Conservation (phyloP, 2,888 invertebrate genomes). For the Hoplodrina ambigua region DNA sequence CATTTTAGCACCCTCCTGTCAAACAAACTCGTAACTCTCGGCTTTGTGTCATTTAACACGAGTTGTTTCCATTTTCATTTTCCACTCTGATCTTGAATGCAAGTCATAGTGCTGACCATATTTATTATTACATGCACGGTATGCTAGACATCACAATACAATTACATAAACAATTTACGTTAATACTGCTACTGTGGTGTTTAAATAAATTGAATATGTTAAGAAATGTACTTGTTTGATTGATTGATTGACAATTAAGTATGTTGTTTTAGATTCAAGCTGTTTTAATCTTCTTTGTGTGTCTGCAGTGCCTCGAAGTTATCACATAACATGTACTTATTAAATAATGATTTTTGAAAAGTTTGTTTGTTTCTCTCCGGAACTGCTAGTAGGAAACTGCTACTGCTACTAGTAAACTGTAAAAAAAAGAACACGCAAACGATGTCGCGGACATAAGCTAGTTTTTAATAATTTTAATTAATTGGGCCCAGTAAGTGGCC, state of each 20-base stretch:
- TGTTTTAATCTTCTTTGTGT: neutral
- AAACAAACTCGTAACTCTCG: too few relatives aligned
- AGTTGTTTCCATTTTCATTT: slow-evolving; percentile 4
- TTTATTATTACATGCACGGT: slow-evolving; percentile 45
- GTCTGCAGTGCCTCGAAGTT: neutral
- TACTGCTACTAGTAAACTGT: too few relatives aligned
- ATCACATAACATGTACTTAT: neutral
- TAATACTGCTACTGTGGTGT: slow-evolving; percentile 7
- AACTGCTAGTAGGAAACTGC: too few relatives aligned
- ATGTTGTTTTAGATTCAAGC: slow-evolving; percentile 2
- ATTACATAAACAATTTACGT: slow-evolving; percentile 16
- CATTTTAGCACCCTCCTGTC: too few relatives aligned
- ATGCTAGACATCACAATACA: slow-evolving; percentile 3
- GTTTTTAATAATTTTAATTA: too few relatives aligned
- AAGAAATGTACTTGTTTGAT: slow-evolving; percentile 15
- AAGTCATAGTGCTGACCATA: slow-evolving; percentile 20
- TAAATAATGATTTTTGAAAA: too few relatives aligned
- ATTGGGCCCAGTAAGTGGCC: too few relatives aligned
- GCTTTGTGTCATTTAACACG: too few relatives aligned
- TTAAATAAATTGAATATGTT: slow-evolving; percentile 15
- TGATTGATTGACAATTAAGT: slow-evolving; percentile 12
- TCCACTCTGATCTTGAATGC: slow-evolving; percentile 25
- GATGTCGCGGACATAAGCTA: too few relatives aligned
- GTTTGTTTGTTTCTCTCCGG: too few relatives aligned
- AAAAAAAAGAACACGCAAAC: too few relatives aligned